These are phyloP conservation scores for Cacoxenus indagator DNA, from an alignment of 2,888 invertebrate species.

Conservation along the genomic window DNA sequence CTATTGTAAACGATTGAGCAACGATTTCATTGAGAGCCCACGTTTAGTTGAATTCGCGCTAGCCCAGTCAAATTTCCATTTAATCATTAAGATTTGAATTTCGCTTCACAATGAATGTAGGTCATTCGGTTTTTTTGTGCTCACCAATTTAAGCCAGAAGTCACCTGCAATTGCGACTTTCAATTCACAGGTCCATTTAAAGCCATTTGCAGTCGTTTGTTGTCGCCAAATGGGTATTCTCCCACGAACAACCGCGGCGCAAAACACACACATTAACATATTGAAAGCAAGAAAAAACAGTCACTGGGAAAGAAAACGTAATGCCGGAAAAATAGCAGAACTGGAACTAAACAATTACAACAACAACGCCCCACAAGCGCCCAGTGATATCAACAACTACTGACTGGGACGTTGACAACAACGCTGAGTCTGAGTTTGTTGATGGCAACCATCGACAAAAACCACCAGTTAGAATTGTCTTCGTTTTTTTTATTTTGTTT, in stretches of 20 bases:
- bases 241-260: neutral
- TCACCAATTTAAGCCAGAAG: neutral
- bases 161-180: neutral
- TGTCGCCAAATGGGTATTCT: neutral
- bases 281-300: neutral
- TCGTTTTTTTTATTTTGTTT: too few species aligned
- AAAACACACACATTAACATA: neutral
- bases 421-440: too few species aligned
- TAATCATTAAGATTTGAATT: neutral
- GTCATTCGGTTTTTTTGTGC: neutral
- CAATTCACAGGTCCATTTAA: neutral
- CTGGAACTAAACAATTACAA: neutral
- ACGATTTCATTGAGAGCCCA: too few species aligned
- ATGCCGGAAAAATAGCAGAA: neutral
- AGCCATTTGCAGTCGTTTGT: neutral
- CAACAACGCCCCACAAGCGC: neutral
- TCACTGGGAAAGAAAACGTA: neutral
- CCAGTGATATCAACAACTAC: neutral
- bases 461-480: too few species aligned
- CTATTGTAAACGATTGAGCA: too few species aligned
- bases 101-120: neutral
- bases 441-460: too few species aligned
- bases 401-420: too few species aligned
- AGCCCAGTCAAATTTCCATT: too few species aligned
- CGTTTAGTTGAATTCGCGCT: too few species aligned